Evolutionary conservation across 1,140 invertebrate species (phyloP).

Genomic region (Saccostrea cuccullata): DNA sequence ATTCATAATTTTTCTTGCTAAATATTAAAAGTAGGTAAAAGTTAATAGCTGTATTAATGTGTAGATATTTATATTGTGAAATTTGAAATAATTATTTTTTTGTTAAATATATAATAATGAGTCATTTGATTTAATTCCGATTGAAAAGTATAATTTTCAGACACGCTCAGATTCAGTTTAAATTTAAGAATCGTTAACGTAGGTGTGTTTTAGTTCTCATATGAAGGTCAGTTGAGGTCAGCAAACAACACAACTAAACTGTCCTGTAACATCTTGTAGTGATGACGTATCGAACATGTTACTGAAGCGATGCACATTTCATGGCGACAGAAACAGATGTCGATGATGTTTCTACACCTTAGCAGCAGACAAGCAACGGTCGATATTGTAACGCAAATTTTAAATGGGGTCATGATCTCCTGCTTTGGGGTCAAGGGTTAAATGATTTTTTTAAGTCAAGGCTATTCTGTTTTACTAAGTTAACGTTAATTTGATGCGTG

Average conservation of each 20-base stretch:
- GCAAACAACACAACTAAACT: background rate
- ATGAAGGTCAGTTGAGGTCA: background rate
- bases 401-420: background rate
- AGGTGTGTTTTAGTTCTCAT: background rate
- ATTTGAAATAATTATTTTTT: too few species aligned
- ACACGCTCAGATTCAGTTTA: background rate
- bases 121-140: too few species aligned
- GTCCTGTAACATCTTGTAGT: conserved; percentile 1
- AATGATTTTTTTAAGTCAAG: background rate
- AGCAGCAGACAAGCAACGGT: background rate
- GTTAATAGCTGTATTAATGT: too few species aligned
- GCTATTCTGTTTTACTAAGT: background rate
- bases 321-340: background rate
- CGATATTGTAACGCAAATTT: background rate
- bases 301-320: background rate
- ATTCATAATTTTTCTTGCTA: background rate
- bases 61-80: too few species aligned
- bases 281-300: conserved; percentile 7
- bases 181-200: background rate
- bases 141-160: background rate
- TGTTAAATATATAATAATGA: too few species aligned
- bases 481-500: too few species aligned
- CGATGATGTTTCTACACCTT: background rate
- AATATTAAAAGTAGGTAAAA: too few species aligned
- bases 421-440: background rate